Evolutionary conservation across 1,140 invertebrate genomes (phyloP), one percentile per base, ranked within the genome.

Genomic region (Drosophila orena): DNA sequence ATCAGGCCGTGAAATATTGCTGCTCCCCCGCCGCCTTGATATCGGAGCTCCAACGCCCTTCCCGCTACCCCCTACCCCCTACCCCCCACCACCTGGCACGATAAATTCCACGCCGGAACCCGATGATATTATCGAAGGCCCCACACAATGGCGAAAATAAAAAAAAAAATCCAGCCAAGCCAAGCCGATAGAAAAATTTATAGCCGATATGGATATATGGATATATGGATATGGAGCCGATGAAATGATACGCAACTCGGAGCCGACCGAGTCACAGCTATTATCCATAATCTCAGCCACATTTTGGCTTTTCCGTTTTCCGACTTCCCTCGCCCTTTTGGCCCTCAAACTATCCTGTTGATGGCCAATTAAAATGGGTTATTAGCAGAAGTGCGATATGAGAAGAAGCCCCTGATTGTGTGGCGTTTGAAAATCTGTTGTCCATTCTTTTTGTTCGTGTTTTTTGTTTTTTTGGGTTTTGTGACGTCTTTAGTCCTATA

Each of bases 341-440:
- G n/a, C 15, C 8, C n/a, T 11, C n/a, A 10, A 15, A 10, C 7
- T 7, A 56, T 52, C 54, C 76, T 47, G 61, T 49, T 88, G 77
- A 89, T 89, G 83, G 79, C 81, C 83, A 89, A 88, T 88, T 88
- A 89, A 88, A 88, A 68, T 83, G 68, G 79, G 76, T 77, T 88
- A 83, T 89, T 83, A 89, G 69, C 76, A 57, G 77, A 76, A 75
- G 77, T 80, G 81, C 77, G 75, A 84, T 79, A 70, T 65, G 47
- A 79, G 71, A 76, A 54, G 54, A 77, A 58, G 74, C 58, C 43
- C 43, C 74, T 44, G 61, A 79, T 79, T 70, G 68, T 70, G 56
- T 76, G 79, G 79, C 80, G 71, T 84, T 84, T 84, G 49, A 72
- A 72, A 85, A 80, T 84, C 80, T 61, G 62, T 80, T 70, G 60